Evolutionary conservation across 2,113 vertebrate species (phyloP).

Genomic region (Anhinga anhinga): DNA sequence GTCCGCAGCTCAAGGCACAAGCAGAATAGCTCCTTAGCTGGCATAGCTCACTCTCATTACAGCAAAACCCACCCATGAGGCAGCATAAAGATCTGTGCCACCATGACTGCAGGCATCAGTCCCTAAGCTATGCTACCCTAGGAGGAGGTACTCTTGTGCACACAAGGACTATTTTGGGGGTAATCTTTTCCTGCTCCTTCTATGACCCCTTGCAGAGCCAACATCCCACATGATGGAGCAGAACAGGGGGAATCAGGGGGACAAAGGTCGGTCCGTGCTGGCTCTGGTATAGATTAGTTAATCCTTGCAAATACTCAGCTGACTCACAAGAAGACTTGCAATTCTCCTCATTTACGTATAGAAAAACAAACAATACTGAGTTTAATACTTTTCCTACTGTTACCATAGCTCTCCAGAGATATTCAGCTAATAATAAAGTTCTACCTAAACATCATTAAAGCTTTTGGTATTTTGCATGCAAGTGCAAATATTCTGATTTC

Average conservation of each 20-base stretch:
- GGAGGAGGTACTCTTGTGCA: not conserved
- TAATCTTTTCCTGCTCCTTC: not conserved
- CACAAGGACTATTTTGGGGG: not conserved
- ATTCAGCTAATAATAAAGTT: not conserved
- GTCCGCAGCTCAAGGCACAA: not conserved
- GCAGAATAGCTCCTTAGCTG: not conserved
- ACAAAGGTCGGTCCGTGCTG: not conserved
- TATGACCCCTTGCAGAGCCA: not conserved
- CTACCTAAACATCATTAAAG: not conserved
- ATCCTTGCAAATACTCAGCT: not conserved
- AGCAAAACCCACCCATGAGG: not conserved
- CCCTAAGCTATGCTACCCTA: accelerated
- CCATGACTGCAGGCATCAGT: not conserved
- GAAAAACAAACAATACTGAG: not conserved
- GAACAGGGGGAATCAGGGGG: not conserved
- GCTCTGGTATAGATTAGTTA: not conserved
- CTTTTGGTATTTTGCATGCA: not conserved
- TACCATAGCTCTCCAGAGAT: not conserved
- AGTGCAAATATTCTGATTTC: not conserved
- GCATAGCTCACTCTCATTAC: not conserved
- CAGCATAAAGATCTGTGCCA: not conserved
- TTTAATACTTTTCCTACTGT: not conserved
- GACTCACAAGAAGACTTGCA: not conserved
- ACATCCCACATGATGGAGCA: not conserved
- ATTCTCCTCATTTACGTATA: not conserved